Conservation (phyloP, 2,113 vertebrate genomes). For the Electrona antarctica region DNA sequence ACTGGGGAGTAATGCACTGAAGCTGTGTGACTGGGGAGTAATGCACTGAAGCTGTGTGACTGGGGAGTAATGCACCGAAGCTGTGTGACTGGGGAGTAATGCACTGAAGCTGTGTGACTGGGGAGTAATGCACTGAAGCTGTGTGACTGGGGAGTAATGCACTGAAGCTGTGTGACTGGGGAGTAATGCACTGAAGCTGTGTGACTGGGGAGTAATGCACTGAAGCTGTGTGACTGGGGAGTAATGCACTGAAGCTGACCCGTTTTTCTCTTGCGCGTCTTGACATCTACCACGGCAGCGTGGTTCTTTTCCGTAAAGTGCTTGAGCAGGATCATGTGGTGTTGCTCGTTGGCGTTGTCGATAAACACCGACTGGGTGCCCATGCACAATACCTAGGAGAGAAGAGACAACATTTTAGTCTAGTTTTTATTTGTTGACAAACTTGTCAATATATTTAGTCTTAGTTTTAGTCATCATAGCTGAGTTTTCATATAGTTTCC, state of each 20-base stretch:
- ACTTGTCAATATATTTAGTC: too few species aligned
- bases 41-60: conserved; percentile 1
- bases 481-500: too few species aligned
- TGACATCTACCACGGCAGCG: conserved; percentile 93
- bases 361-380: conserved; percentile 93
- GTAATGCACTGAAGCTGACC: conserved; percentile 69
- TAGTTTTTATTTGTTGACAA: too few species aligned
- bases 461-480: too few species aligned
- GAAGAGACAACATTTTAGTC: not conserved
- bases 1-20: too few species aligned
- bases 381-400: conserved; percentile 89
- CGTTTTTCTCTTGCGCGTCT: conserved; percentile 95
- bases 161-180: conserved; percentile 1
- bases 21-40: conserved; percentile 1
- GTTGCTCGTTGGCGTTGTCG: conserved; percentile 95
- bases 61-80: too few species aligned
- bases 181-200: not conserved
- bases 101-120: conserved; percentile 1
- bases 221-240: too few species aligned
- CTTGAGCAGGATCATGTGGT: conserved; percentile 93
- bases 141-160: not conserved
- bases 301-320: conserved; percentile 97
- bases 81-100: conserved; percentile 1
- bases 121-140: not conserved
- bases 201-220: too few species aligned